Conservation (phyloP, 2,888 invertebrate genomes). For the Gisinianus flammeolus region DNA sequence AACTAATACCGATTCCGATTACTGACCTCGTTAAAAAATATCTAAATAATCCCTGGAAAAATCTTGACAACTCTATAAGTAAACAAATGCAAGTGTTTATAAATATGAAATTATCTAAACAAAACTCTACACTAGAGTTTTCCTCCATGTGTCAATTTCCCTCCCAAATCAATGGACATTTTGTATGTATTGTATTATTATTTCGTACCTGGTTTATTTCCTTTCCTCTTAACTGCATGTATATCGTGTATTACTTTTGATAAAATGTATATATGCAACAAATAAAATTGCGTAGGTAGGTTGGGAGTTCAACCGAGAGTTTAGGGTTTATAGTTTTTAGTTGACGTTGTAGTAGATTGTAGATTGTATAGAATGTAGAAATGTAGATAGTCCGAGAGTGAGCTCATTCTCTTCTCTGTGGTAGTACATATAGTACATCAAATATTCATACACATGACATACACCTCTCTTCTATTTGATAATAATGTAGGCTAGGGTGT, state of each 20-base stretch:
- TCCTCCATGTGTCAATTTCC: no score
- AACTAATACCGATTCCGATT: no score
- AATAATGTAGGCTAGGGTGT: neutral
- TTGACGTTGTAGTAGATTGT: neutral
- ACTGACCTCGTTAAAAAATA: no score
- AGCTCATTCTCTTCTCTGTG: neutral
- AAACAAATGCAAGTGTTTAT: no score
- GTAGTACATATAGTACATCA: neutral
- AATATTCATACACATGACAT: neutral
- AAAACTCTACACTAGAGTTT: no score
- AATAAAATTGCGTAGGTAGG: neutral
- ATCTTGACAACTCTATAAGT: no score
- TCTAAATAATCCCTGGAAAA: no score
- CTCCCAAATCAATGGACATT: no score
- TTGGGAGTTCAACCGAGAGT: no score
- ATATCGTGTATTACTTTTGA: neutral
- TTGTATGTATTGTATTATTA: no score
- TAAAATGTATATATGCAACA: neutral
- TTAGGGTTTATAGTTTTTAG: neutral
- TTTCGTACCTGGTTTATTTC: neutral
- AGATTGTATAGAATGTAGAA: neutral
- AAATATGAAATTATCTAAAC: no score
- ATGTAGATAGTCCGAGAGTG: neutral
- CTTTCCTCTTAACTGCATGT: neutral
- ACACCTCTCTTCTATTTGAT: neutral